phyloP scores from a whole-genome alignment of 2,888 invertebrate genomes.

The Mechanitis messenoides region DNA sequence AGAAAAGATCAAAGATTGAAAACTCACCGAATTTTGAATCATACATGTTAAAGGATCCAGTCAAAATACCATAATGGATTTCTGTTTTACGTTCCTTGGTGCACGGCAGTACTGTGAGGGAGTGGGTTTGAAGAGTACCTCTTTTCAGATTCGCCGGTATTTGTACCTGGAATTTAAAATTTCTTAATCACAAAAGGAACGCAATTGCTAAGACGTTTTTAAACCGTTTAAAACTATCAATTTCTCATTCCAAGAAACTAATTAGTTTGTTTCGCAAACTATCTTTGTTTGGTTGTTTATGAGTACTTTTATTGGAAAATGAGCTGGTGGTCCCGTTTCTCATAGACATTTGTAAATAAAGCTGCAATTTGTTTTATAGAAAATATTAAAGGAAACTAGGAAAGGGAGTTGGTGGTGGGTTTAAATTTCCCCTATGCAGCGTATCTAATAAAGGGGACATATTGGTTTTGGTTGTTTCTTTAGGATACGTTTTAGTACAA shows the following conservation, averaged over 20 bases:
- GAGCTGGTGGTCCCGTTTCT: no score
- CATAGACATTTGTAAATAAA: background rate
- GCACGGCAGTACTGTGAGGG: conserved; percentile 61
- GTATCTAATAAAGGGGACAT: no score
- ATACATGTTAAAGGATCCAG: conserved; percentile 65
- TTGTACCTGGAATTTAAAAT: conserved; percentile 41
- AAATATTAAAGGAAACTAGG: no score
- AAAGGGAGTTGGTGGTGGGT: no score
- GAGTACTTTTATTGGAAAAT: no score
- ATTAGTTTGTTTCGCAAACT: no score
- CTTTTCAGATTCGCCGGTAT: conserved; percentile 53
- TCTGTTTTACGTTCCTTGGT: conserved; percentile 53
- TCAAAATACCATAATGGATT: conserved; percentile 63
- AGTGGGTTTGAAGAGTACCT: conserved; percentile 60
- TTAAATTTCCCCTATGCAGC: no score
- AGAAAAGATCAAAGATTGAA: background rate
- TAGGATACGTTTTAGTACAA: background rate
- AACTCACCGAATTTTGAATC: conserved; percentile 58
- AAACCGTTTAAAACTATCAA: background rate
- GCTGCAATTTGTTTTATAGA: no score
- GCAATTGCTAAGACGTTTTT: no score
- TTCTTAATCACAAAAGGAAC: no score
- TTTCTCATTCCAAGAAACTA: no score
- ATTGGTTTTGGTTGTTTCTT: background rate
- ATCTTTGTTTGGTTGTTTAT: no score